Evolutionary conservation across 2,113 vertebrate species (phyloP).

Genomic region (Coturnix japonica): DNA sequence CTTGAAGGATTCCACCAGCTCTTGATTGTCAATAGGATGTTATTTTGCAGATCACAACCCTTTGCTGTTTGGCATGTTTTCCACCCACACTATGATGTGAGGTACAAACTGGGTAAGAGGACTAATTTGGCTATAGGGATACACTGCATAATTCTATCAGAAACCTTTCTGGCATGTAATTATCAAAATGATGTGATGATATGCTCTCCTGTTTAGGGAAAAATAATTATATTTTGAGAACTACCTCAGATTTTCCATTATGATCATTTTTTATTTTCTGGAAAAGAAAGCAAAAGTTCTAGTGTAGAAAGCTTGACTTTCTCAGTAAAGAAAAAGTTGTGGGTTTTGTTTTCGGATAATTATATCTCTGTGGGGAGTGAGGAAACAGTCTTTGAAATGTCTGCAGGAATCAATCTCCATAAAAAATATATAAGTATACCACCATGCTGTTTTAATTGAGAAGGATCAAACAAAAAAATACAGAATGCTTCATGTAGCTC

Average conservation of each 20-base stretch:
- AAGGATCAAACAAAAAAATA: constrained; percentile 29
- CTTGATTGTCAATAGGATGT: neutral
- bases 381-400: constrained; percentile 19
- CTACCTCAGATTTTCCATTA: neutral
- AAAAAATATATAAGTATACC: constrained; percentile 42
- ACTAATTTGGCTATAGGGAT: neutral
- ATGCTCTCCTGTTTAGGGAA: neutral
- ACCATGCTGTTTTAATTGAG: constrained; percentile 53
- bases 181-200: neutral
- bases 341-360: neutral
- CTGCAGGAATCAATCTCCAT: constrained; percentile 35
- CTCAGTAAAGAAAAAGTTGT: neutral
- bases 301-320: neutral
- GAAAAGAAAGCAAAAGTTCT: neutral
- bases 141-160: neutral
- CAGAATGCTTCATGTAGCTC: constrained; percentile 22
- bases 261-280: neutral
- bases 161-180: accelerated
- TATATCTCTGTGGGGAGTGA: neutral
- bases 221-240: neutral
- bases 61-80: neutral
- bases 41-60: neutral
- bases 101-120: too few relatives aligned
- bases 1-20: neutral
- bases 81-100: accelerated